phyloP scores from a whole-genome alignment of 2,888 invertebrate species.

The Diaphora mendica region DNA sequence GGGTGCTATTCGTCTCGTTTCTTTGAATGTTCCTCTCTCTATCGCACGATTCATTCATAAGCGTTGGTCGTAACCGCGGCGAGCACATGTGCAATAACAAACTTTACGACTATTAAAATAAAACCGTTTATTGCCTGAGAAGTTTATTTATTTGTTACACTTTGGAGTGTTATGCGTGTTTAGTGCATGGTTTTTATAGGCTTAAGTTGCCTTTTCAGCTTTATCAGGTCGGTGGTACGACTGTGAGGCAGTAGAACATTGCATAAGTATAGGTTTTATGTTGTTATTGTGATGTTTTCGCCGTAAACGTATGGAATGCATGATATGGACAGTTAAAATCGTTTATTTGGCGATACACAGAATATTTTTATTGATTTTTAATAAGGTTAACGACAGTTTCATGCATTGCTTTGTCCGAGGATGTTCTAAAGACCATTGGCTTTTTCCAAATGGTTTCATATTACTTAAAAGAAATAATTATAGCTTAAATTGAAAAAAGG shows the following conservation, averaged over 20 bases:
- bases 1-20: slow-evolving; percentile 70
- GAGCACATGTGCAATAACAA: slow-evolving; percentile 81
- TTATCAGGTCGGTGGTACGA: slow-evolving; percentile 85
- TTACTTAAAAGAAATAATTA: slow-evolving; percentile 30
- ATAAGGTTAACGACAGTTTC: slow-evolving; percentile 60
- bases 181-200: slow-evolving; percentile 87
- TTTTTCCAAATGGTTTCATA: slow-evolving; percentile 34
- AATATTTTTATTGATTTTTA: slow-evolving; percentile 74
- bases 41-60: slow-evolving; percentile 81
- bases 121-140: slow-evolving; percentile 83
- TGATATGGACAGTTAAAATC: slow-evolving; percentile 78
- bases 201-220: slow-evolving; percentile 87
- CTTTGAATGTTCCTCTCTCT: slow-evolving; percentile 63
- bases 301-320: slow-evolving; percentile 82
- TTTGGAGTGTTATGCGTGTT: slow-evolving; percentile 80
- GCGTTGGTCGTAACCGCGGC: slow-evolving; percentile 77
- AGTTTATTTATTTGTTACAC: slow-evolving; percentile 82
- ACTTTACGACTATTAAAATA: slow-evolving; percentile 81
- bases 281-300: slow-evolving; percentile 85
- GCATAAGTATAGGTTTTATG: slow-evolving; percentile 86
- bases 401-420: slow-evolving; percentile 33
- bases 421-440: slow-evolving; percentile 38
- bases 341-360: slow-evolving; percentile 73
- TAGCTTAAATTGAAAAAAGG: not conserved
- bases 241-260: slow-evolving; percentile 85